These are phyloP conservation scores for Lordiphosa collinella DNA, from an alignment of 1,140 invertebrate genomes.

Conservation along the genomic window DNA sequence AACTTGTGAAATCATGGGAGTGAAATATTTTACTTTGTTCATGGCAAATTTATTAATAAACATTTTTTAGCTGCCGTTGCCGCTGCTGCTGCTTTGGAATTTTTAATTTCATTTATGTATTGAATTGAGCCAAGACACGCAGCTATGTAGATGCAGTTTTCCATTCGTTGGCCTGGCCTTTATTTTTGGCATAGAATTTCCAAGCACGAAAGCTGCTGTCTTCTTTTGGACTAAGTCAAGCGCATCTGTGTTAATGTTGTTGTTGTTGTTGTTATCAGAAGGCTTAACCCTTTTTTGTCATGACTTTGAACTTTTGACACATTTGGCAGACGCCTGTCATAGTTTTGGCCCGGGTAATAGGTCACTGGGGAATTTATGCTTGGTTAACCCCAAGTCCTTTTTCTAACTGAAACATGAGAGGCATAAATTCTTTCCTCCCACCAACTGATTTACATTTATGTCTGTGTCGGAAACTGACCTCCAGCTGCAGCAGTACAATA, in stretches of 20 bases:
- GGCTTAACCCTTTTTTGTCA: slow-evolving; percentile 48
- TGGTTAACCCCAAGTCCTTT: slow-evolving; percentile 13
- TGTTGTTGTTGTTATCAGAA: slow-evolving; percentile 18
- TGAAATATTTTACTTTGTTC: slow-evolving; percentile 72
- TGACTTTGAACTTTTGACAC: slow-evolving; percentile 75
- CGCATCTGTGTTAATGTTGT: slow-evolving; percentile 54
- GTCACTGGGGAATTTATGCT: slow-evolving; percentile 57
- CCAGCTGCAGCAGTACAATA: slow-evolving; percentile 8
- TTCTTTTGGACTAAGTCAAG: slow-evolving; percentile 54
- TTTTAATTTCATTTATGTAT: slow-evolving; percentile 57
- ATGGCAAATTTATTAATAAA: slow-evolving; percentile 66
- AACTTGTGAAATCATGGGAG: slow-evolving; percentile 71
- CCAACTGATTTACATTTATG: neutral
- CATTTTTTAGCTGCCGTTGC: slow-evolving; percentile 31
- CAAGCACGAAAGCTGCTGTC: slow-evolving; percentile 13
- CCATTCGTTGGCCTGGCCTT: slow-evolving; percentile 25
- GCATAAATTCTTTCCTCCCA: slow-evolving; percentile 8
- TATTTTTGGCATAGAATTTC: slow-evolving; percentile 8
- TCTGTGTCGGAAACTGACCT: slow-evolving; percentile 1
- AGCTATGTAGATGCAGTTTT: neutral
- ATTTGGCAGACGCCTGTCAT: slow-evolving; percentile 61
- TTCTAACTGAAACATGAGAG: slow-evolving; percentile 25
- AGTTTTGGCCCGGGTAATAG: slow-evolving; percentile 57
- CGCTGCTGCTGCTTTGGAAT: slow-evolving; percentile 30
- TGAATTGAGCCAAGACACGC: slow-evolving; percentile 18